phyloP scores from a whole-genome alignment of 1,140 invertebrate species.

The Calephelis nemesis region DNA sequence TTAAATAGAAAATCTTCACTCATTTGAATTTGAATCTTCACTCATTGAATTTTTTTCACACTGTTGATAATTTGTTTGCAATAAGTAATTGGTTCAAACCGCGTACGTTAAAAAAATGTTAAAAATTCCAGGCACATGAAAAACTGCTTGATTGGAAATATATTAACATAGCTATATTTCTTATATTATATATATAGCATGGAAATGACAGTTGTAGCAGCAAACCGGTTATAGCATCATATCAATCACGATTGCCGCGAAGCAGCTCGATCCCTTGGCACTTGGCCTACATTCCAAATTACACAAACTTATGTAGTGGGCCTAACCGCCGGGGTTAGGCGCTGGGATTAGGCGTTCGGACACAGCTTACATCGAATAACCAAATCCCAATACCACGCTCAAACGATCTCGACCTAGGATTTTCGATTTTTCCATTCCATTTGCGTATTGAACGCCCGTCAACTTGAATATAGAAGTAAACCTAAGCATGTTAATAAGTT shows the following conservation, averaged over 20 bases:
- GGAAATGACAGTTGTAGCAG: constrained; percentile 48
- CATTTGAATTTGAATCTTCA: too few species aligned
- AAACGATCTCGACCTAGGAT: constrained; percentile 47
- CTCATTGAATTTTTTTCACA: too few species aligned
- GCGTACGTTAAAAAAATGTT: too few species aligned
- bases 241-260: constrained; percentile 75
- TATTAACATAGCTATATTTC: too few species aligned
- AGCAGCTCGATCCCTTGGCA: constrained; percentile 70
- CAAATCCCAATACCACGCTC: constrained; percentile 62
- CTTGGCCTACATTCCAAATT: constrained; percentile 76
- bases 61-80: too few species aligned
- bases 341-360: constrained; percentile 59
- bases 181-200: not conserved
- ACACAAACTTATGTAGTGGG: constrained; percentile 75
- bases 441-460: constrained; percentile 38
- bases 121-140: too few species aligned
- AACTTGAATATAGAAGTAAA: constrained; percentile 46
- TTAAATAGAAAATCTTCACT: too few species aligned
- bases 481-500: constrained; percentile 71
- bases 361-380: constrained; percentile 63
- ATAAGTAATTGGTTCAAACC: too few species aligned
- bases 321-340: constrained; percentile 61
- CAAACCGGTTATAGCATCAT: constrained; percentile 59
- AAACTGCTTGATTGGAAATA: too few species aligned
- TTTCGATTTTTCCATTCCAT: constrained; percentile 41